Evolutionary conservation across 1,140 invertebrate genomes (phyloP).

Genomic region (Alviniconcha marisindica): DNA sequence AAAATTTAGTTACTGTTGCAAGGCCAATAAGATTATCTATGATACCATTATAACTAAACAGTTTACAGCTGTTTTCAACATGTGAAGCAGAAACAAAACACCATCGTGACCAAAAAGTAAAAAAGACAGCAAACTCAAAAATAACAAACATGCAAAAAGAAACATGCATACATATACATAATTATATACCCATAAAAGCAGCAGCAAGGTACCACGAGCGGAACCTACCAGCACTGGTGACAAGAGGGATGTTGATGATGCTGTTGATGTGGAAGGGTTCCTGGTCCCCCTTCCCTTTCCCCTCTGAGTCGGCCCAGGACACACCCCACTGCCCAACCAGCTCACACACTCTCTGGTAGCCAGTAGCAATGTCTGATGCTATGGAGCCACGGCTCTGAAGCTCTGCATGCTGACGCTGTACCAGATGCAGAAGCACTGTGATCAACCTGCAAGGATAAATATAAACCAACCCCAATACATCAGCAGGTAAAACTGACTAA

Average conservation of each 20-base stretch:
- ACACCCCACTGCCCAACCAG: conserved; percentile 59
- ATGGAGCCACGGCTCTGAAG: conserved; percentile 58
- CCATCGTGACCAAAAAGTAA: no score
- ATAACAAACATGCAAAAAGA: no score
- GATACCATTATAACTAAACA: no score
- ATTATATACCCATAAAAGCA: not conserved
- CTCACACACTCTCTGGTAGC: conserved; percentile 53
- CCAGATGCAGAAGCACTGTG: conserved; percentile 48
- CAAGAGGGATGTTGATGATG: conserved; percentile 54
- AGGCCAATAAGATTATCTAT: no score
- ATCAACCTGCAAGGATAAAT: conserved; percentile 53
- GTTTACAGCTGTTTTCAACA: no score
- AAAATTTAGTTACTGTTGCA: no score
- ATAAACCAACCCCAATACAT: no score
- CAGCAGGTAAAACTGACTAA: not conserved
- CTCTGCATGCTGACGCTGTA: conserved; percentile 58
- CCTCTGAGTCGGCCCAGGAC: conserved; percentile 58
- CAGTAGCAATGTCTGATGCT: conserved; percentile 52
- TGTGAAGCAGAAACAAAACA: no score
- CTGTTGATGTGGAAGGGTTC: conserved; percentile 45
- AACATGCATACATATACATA: not conserved
- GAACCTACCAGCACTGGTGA: conserved; percentile 7
- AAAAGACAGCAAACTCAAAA: no score
- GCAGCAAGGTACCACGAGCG: not conserved
- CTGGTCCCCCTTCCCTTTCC: conserved; percentile 18